These are phyloP conservation scores for Bombus pyrosoma DNA, from an alignment of 1,140 invertebrate species.

Conservation along the genomic window DNA sequence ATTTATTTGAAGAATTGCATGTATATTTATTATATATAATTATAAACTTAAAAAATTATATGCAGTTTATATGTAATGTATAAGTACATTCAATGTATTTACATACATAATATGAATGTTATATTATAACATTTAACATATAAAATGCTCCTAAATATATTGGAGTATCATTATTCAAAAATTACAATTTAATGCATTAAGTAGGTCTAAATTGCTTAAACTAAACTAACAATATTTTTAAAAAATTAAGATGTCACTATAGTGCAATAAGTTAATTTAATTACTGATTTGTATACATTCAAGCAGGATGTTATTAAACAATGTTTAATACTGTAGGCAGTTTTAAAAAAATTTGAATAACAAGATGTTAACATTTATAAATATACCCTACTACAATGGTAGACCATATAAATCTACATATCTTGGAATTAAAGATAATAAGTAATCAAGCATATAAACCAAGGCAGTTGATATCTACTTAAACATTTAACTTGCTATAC, in stretches of 20 bases:
- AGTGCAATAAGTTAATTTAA: neutral
- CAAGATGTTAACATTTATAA: neutral
- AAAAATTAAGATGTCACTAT: neutral
- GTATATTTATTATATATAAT: slow-evolving; percentile 20
- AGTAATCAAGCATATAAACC: slow-evolving; percentile 8
- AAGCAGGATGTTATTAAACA: neutral
- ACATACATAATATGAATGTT: neutral
- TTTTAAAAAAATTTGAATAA: slow-evolving; percentile 13
- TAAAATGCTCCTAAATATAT: slow-evolving; percentile 12
- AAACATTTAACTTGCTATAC: slow-evolving; percentile 1
- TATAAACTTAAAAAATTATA: slow-evolving; percentile 15
- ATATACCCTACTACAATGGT: neutral
- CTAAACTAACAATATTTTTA: neutral
- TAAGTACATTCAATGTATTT: slow-evolving; percentile 13
- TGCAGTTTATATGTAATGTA: slow-evolving; percentile 7
- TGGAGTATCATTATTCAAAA: neutral
- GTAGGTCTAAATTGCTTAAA: slow-evolving; percentile 5
- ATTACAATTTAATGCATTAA: slow-evolving; percentile 16
- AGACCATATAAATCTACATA: slow-evolving; percentile 32
- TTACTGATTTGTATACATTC: neutral
- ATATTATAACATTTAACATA: slow-evolving; percentile 3
- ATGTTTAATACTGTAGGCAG: neutral
- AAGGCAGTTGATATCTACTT: slow-evolving; percentile 11
- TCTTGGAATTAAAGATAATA: slow-evolving; percentile 3
- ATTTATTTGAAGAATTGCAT: slow-evolving; percentile 17